A percentile compares a stretch with the other conserved stretches of the same genome.
These are phyloP conservation scores for Oncorhynchus mykiss DNA, from an alignment of 2,113 vertebrate genomes.

Conservation along the genomic window DNA sequence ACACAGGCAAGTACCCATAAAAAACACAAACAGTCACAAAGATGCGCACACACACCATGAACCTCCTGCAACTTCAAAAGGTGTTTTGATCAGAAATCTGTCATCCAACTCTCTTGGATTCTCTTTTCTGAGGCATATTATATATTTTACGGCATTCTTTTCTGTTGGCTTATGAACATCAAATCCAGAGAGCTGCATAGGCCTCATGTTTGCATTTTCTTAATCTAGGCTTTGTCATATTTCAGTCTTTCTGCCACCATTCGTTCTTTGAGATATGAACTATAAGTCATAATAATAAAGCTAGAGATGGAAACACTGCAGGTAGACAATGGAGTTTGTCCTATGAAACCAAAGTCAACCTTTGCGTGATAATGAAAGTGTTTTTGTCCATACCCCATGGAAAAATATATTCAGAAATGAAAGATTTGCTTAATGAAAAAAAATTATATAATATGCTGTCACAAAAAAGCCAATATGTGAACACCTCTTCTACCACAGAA, in stretches of 20 bases:
- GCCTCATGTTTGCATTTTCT: conserved; percentile 54
- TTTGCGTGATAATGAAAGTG: neutral
- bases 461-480: conserved; percentile 23
- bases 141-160: conserved; percentile 61
- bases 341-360: neutral
- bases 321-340: neutral
- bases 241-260: conserved; percentile 28
- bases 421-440: neutral
- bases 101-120: conserved; percentile 64
- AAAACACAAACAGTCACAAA: conserved; percentile 38
- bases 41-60: conserved; percentile 18
- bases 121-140: conserved; percentile 64
- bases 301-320: neutral
- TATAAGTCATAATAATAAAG: conserved; percentile 27
- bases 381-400: neutral
- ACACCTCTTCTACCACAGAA: conserved; percentile 20
- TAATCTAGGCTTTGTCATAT: conserved; percentile 55
- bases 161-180: conserved; percentile 52
- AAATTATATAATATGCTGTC: conserved; percentile 6
- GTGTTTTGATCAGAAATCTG: conserved; percentile 72
- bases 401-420: neutral
- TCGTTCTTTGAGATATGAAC: conserved; percentile 23
- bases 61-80: conserved; percentile 68
- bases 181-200: conserved; percentile 46
- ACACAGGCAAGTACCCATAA: conserved; percentile 37